Evolutionary conservation across 2,888 invertebrate genomes (phyloP), one percentile per base, ranked within the genome.

Genomic region (Ennomos erosarius): DNA sequence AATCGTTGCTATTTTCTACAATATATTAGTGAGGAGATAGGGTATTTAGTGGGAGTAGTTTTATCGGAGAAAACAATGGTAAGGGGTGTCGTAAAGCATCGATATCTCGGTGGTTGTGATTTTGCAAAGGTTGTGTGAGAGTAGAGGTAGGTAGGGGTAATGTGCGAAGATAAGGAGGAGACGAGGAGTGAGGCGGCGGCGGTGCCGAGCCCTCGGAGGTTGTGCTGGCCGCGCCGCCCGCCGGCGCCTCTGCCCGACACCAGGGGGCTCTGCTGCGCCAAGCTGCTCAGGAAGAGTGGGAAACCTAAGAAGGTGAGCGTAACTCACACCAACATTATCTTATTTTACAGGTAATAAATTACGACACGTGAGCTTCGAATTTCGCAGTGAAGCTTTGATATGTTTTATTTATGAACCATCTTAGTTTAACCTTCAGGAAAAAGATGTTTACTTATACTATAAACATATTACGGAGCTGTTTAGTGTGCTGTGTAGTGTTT

Each of bases 201-300:
- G 69, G 77, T 67, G 74, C 79, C 74, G 55, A 88, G 84, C 63
- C 91, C 91, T 50, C 81, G 79, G 60, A 78, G 89, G 53, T 79
- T 88, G 70, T 91, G 91, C 76, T 90, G 91, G 91, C 73, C 86
- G 67, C 84, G 84, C 55, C 82, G 85, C 55, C 84, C 88, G 59
- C 89, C 91, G 54, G 93, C 93, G 71, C 90, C 94, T 64, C 86
- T 93, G 71, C 91, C 92, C 64, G 97, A 97, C 87, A 96, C 95
- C 74, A 94, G 96, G 65, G 97, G 97, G 66, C 96, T 96, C 82
- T 96, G 96, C 86, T 96, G 96, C 88, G 95, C 95, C 78, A 97
- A 96, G 87, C 92, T 97, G 69, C 94, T 97, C 57, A 93, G 95
- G 81, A 96, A 96, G 92, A 96, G 96, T 88, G 96, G 97, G 71